phyloP scores from a whole-genome alignment of 2,888 invertebrate species.

The Limnephilus lunatus region DNA sequence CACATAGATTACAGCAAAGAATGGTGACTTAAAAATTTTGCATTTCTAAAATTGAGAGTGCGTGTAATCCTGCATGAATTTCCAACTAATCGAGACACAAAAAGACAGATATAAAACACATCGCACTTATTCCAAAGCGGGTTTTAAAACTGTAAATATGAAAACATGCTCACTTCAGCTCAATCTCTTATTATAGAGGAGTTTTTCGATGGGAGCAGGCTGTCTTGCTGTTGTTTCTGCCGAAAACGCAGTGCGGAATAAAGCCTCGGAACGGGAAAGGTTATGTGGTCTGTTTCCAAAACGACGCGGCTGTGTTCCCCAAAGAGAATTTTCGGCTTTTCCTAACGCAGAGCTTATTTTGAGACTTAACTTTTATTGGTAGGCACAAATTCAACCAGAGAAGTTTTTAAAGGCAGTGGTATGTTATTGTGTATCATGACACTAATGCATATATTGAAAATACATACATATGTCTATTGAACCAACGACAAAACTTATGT shows the following conservation, averaged over 20 bases:
- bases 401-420: not conserved
- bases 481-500: not conserved
- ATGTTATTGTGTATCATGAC: not conserved
- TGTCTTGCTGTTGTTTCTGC: not conserved
- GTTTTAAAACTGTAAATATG: not conserved
- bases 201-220: not conserved
- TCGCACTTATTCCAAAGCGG: not conserved
- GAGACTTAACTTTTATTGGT: not conserved
- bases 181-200: not conserved
- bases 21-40: not conserved
- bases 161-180: not conserved
- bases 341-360: not conserved
- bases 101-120: not conserved
- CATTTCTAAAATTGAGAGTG: not conserved
- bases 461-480: no score
- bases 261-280: not conserved
- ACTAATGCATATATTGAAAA: not conserved
- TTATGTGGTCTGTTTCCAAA: constrained; percentile 2
- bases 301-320: not conserved
- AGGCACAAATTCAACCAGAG: not conserved
- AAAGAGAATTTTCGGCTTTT: not conserved
- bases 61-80: not conserved
- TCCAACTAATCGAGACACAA: not conserved
- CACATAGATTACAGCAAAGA: not conserved
- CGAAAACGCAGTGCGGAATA: not conserved